Evolutionary conservation across 2,113 vertebrate species (phyloP), one percentile per base, ranked within the genome.

Genomic region (Athene cunicularia): DNA sequence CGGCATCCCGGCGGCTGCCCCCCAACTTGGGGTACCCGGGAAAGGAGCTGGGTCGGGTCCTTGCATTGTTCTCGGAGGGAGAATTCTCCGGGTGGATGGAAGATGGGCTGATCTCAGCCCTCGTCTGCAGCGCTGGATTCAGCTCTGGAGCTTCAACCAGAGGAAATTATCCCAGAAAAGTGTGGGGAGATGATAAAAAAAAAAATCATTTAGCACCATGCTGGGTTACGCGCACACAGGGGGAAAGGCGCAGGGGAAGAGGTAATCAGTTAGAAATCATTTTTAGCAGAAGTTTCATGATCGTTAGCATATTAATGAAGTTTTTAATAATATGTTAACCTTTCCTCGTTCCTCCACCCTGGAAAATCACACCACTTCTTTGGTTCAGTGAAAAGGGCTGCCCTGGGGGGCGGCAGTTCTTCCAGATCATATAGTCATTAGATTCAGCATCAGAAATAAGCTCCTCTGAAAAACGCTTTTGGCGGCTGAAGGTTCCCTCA

Each of bases 211-310:
- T 43, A 90, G 47, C 6, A 3, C 22, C 0, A 0, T 4, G 49
- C 17, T 0, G 0, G 71, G 49, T 18, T 41, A 21, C 0, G 0
- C 0, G 1, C 9, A 18, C 32, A 0, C 35, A 33, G 9, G 66
- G 37, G 87, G 20, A 24, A 63, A 49, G 70, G 28, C n/a, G 26
- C 8, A 2, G 35, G 63, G 47, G 50, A 71, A 35, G 39, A 62
- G 11, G 45, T 9, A 58, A 82, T 59, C 6, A 17, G 24, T 7
- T 68, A 59, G 80, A 88, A 86, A 85, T 43, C 15, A 52, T 6
- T 39, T 92, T 71, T 28, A 67, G 76, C 76, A 30, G 53, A 60
- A 71, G 33, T 71, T 86, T 45, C 62, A 17, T 14, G 14, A 49
- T 63, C 18, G 10, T 85, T 89, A 87, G 60, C 86, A 85, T 39